Percentiles rank a stretch among this genome's conserved stretches.
These are phyloP conservation scores for Drosophila pachea DNA, from an alignment of 1,140 invertebrate species.

Conservation along the genomic window DNA sequence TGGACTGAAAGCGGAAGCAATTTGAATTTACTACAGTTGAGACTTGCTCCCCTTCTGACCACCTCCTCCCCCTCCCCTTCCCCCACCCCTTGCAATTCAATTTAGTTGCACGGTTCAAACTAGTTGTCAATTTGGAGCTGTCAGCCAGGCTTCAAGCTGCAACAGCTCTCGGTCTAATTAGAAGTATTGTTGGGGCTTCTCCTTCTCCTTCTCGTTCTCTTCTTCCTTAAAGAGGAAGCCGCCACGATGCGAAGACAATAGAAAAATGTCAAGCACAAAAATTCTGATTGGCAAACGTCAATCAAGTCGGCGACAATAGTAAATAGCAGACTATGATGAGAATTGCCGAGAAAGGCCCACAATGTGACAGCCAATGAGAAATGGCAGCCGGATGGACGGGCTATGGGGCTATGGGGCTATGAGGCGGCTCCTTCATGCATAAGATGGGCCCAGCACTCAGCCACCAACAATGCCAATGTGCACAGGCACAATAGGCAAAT, in stretches of 20 bases:
- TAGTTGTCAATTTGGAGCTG: slow-evolving; percentile 18
- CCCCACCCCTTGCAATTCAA: background rate
- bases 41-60: too few relatives aligned
- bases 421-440: slow-evolving; percentile 9
- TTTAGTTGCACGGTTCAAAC: slow-evolving; percentile 6
- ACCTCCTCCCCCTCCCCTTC: too few relatives aligned
- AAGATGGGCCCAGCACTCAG: slow-evolving; percentile 1
- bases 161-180: slow-evolving; percentile 36
- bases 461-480: background rate
- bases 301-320: slow-evolving; percentile 38
- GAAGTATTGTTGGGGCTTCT: slow-evolving; percentile 6
- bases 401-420: too few relatives aligned
- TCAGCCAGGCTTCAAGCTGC: slow-evolving; percentile 1
- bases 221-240: slow-evolving; percentile 1
- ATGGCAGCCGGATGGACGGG: slow-evolving; percentile 53
- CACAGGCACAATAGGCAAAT: slow-evolving; percentile 1
- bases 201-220: background rate
- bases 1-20: too few relatives aligned
- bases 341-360: slow-evolving; percentile 17
- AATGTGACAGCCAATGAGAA: slow-evolving; percentile 56
- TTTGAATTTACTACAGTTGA: background rate
- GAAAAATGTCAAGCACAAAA: slow-evolving; percentile 45
- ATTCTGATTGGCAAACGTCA: slow-evolving; percentile 70
- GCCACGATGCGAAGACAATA: slow-evolving; percentile 58
- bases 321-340: background rate